A percentile compares a stretch with the other conserved stretches of the same genome.
Evolutionary conservation across 30 jellyfish, hydroid and myxozoan genomes (phyloP).

Genomic region (Turritopsis rubra): DNA sequence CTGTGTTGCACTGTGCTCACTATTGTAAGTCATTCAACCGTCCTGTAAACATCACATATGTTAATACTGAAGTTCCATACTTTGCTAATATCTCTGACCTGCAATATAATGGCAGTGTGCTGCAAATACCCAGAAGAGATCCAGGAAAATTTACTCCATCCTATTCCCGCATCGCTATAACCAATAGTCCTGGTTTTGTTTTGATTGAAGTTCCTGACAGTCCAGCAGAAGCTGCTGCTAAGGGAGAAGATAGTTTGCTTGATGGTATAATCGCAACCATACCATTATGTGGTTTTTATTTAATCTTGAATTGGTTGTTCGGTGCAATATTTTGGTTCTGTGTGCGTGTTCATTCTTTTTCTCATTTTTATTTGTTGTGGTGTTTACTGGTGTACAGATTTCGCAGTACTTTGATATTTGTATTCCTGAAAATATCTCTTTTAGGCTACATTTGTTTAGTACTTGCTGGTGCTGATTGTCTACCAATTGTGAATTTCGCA

Average conservation of each 20-base stretch:
- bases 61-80: neutral
- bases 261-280: slow-evolving; percentile 4
- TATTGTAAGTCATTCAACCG: slow-evolving; percentile 3
- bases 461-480: no score
- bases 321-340: slow-evolving; percentile 19
- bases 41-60: neutral
- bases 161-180: neutral
- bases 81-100: neutral
- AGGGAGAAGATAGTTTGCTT: slow-evolving; percentile 4
- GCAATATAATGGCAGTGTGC: neutral
- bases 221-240: slow-evolving; percentile 6
- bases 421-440: no score
- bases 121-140: neutral
- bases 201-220: slow-evolving; percentile 16
- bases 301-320: slow-evolving; percentile 8
- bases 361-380: neutral
- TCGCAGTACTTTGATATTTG: no score
- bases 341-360: neutral
- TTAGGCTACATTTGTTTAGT: no score
- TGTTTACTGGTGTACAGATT: no score
- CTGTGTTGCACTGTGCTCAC: slow-evolving; percentile 3
- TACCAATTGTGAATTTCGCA: no score
- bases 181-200: slow-evolving; percentile 11
- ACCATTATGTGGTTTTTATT: slow-evolving; percentile 2
- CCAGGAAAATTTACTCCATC: slow-evolving; percentile 3